These are phyloP conservation scores for Amblyjoppa proteus DNA, from an alignment of 2,888 invertebrate genomes.

Conservation along the genomic window DNA sequence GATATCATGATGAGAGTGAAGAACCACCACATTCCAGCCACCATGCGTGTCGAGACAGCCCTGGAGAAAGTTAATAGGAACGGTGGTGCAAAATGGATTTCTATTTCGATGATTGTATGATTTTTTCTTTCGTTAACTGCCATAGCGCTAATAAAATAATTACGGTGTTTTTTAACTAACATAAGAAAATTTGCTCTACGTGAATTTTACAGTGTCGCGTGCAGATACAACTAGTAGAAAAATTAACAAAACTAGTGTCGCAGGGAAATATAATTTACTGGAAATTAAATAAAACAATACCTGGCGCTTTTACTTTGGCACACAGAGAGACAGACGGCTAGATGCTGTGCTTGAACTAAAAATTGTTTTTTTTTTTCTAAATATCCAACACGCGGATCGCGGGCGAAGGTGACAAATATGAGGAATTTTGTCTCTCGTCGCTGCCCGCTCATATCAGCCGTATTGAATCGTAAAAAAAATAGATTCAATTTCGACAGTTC, in stretches of 20 bases:
- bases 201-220: conserved; percentile 32
- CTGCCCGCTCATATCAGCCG: neutral
- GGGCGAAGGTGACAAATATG: conserved; percentile 36
- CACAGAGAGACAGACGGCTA: conserved; percentile 34
- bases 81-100: conserved; percentile 41
- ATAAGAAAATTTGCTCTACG: neutral
- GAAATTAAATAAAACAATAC: conserved; percentile 17
- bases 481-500: neutral
- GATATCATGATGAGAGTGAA: conserved; percentile 96
- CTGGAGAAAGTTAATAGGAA: conserved; percentile 85
- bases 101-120: conserved; percentile 18
- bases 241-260: neutral
- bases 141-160: neutral
- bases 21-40: conserved; percentile 97
- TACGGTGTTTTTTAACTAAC: conserved; percentile 4
- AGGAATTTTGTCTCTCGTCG: conserved; percentile 38
- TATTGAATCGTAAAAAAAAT: neutral
- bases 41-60: conserved; percentile 95
- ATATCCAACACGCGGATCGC: conserved; percentile 28
- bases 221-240: conserved; percentile 22
- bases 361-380: conserved; percentile 4
- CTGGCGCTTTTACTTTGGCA: conserved; percentile 25
- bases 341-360: conserved; percentile 18
- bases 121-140: neutral
- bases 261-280: neutral